These are phyloP conservation scores for Triplophysa bombifrons DNA, from an alignment of 2,797 vertebrate genomes.

Conservation along the genomic window DNA sequence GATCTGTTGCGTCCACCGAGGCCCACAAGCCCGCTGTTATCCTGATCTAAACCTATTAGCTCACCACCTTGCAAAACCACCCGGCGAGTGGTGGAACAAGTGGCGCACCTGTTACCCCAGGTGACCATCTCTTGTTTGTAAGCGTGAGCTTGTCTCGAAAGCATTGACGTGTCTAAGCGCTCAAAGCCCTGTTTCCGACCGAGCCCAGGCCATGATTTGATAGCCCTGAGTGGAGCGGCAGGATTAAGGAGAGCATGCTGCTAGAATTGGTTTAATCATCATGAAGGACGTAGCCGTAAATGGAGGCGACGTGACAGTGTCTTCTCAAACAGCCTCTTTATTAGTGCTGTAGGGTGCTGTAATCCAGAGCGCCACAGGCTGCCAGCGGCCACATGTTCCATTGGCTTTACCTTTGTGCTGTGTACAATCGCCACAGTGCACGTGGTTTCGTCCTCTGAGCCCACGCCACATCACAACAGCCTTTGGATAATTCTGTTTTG, in stretches of 20 bases:
- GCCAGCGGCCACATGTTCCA: constrained; percentile 33
- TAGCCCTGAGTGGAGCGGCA: constrained; percentile 66
- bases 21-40: constrained; percentile 59
- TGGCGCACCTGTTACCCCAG: constrained; percentile 21
- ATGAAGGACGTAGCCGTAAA: constrained; percentile 48
- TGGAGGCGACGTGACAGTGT: constrained; percentile 47
- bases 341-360: constrained; percentile 49
- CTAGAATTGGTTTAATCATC: constrained; percentile 53
- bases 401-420: constrained; percentile 28
- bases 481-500: constrained; percentile 17
- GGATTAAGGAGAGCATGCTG: constrained; percentile 66
- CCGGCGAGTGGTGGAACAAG: constrained; percentile 22
- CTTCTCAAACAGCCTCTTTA: constrained; percentile 50
- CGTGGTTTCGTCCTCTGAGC: constrained; percentile 4
- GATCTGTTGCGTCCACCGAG: constrained; percentile 50
- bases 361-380: constrained; percentile 45
- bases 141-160: constrained; percentile 28
- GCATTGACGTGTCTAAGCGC: constrained; percentile 4
- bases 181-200: constrained; percentile 27
- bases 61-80: constrained; percentile 36
- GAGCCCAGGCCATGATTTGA: constrained; percentile 54
- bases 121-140: constrained; percentile 23
- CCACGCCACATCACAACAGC: constrained; percentile 12
- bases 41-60: constrained; percentile 71
- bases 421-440: not conserved